A percentile compares a stretch with the other conserved stretches of the same genome.
phyloP scores from a whole-genome alignment of 2,888 invertebrate genomes.

The Heliconius cydno region DNA sequence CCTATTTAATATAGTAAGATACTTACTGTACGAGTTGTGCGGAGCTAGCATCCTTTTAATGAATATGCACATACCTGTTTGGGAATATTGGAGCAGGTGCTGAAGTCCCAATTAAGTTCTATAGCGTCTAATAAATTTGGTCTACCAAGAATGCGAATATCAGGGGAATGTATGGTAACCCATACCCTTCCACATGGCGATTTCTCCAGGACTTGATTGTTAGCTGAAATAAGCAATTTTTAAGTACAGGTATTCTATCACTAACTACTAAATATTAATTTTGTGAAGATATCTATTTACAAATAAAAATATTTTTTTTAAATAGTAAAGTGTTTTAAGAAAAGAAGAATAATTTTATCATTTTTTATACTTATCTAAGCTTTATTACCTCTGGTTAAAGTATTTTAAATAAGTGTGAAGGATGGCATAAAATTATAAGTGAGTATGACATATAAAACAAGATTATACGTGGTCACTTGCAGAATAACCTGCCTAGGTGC shows the following conservation, averaged over 20 bases:
- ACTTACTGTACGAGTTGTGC: too few species aligned
- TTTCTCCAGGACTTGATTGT: slow-evolving; percentile 64
- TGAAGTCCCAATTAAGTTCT: slow-evolving; percentile 80
- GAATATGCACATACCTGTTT: slow-evolving; percentile 60
- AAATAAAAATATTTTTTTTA: too few species aligned
- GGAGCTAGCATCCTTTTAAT: neutral
- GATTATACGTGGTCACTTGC: neutral
- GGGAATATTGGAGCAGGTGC: slow-evolving; percentile 65
- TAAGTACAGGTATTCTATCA: neutral
- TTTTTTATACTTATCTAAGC: neutral
- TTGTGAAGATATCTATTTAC: neutral
- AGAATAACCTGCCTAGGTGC: slow-evolving; percentile 16
- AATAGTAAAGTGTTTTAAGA: neutral
- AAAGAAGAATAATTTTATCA: neutral
- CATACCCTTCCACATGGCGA: slow-evolving; percentile 76
- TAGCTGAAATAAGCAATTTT: slow-evolving; percentile 49
- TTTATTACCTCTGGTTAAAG: neutral
- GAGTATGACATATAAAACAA: neutral
- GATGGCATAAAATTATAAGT: neutral
- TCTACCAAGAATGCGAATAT: slow-evolving; percentile 54
- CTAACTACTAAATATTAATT: neutral
- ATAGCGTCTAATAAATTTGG: slow-evolving; percentile 65
- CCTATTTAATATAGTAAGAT: neutral
- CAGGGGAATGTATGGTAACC: slow-evolving; percentile 76
- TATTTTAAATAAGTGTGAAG: neutral